A percentile compares a stretch with the other conserved stretches of the same genome.
Evolutionary conservation across 2,888 invertebrate genomes (phyloP).

Genomic region (Euphydryas editha): DNA sequence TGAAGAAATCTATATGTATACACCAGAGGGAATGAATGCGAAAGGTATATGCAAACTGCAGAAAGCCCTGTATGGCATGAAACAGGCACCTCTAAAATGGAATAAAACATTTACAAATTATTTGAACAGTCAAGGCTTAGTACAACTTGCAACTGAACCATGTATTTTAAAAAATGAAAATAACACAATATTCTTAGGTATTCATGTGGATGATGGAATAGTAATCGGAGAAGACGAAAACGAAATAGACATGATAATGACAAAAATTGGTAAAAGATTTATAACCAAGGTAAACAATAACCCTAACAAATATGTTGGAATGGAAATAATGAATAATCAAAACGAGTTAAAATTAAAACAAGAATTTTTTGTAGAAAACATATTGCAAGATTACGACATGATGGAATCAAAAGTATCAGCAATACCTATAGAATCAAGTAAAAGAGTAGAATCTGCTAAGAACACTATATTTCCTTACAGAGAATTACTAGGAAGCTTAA

Average conservation of each 20-base stretch:
- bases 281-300: too few relatives aligned
- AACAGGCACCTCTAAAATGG: neutral
- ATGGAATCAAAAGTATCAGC: too few relatives aligned
- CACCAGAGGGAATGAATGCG: neutral
- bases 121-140: neutral
- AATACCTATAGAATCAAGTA: too few relatives aligned
- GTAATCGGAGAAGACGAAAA: neutral
- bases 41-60: neutral
- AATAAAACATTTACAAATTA: neutral
- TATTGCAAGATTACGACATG: too few relatives aligned
- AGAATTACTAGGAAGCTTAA: too few relatives aligned
- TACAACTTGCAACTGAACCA: neutral
- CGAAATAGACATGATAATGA: neutral
- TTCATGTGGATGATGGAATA: conserved; percentile 17
- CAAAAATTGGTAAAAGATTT: too few relatives aligned
- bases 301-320: too few relatives aligned
- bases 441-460: too few relatives aligned
- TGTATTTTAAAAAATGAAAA: conserved; percentile 12
- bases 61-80: neutral
- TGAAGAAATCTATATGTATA: conserved; percentile 1
- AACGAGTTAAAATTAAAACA: too few relatives aligned
- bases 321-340: too few relatives aligned
- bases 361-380: too few relatives aligned
- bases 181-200: neutral
- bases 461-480: too few relatives aligned